Evolutionary conservation across 2,888 invertebrate species (phyloP).

Genomic region (Ophion obscuratus): DNA sequence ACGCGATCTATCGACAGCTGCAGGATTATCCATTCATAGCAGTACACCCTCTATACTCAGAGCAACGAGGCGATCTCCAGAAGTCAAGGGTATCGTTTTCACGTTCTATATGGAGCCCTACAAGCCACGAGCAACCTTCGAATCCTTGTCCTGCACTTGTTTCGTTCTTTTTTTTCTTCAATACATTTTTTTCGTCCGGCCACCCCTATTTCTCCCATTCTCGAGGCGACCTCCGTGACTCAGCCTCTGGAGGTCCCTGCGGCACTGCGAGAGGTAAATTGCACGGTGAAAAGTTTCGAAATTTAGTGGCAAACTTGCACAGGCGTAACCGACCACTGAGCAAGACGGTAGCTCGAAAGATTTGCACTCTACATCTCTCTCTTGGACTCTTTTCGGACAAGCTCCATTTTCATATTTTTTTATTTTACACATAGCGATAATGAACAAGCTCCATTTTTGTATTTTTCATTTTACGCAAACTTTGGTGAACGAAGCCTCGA

Average conservation of each 20-base stretch:
- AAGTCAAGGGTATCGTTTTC: slow-evolving; percentile 34
- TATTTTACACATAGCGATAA: too few relatives aligned
- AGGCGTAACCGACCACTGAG: slow-evolving; percentile 72
- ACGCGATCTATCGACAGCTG: too few relatives aligned
- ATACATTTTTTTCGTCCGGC: slow-evolving; percentile 5
- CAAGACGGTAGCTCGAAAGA: slow-evolving; percentile 44
- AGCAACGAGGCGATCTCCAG: slow-evolving; percentile 22
- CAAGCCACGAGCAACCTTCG: slow-evolving; percentile 42
- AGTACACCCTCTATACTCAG: not conserved
- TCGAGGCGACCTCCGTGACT: not conserved
- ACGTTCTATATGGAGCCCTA: slow-evolving; percentile 54
- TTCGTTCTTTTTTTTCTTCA: not conserved
- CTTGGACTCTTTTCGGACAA: too few relatives aligned
- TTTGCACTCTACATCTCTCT: not conserved
- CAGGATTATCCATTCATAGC: too few relatives aligned
- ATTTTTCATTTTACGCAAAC: too few relatives aligned
- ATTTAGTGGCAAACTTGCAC: slow-evolving; percentile 77
- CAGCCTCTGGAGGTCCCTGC: slow-evolving; percentile 43
- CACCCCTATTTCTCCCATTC: slow-evolving; percentile 26
- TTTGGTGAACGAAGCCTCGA: too few relatives aligned
- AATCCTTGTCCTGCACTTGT: slow-evolving; percentile 27
- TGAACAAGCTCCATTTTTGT: too few relatives aligned
- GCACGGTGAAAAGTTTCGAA: slow-evolving; percentile 72
- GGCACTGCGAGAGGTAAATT: slow-evolving; percentile 69
- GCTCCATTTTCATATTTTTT: too few relatives aligned